Evolutionary conservation across 2,888 invertebrate species (phyloP).

Genomic region (Pharmacophagus antenor): DNA sequence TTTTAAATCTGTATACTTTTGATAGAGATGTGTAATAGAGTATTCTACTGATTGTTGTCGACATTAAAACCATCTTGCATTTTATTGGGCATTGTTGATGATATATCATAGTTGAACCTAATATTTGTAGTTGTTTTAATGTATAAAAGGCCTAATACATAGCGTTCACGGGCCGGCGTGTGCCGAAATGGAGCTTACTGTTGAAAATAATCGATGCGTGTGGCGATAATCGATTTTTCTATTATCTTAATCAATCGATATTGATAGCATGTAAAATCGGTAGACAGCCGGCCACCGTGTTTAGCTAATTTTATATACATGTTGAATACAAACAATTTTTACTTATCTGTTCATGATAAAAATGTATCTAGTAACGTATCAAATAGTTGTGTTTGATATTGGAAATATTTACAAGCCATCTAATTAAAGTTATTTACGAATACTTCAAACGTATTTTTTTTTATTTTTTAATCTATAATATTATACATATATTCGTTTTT

Average conservation of each 20-base stretch:
- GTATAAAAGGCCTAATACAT: constrained; percentile 12
- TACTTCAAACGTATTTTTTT: too few relatives aligned
- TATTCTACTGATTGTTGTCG: constrained; percentile 17
- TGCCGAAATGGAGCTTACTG: neutral
- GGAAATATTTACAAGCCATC: neutral
- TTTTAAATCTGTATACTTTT: constrained; percentile 21
- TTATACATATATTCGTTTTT: too few relatives aligned
- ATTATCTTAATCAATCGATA: neutral
- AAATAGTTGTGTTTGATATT: neutral
- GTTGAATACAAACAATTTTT: too few relatives aligned
- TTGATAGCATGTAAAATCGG: too few relatives aligned
- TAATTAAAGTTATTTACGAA: too few relatives aligned
- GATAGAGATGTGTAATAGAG: constrained; percentile 20
- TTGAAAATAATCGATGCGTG: neutral
- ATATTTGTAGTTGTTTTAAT: neutral
- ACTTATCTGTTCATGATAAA: neutral
- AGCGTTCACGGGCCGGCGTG: neutral
- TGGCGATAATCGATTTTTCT: neutral
- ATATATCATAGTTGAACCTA: neutral
- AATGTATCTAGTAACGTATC: neutral
- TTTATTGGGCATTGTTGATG: constrained; percentile 19
- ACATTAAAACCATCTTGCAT: constrained; percentile 6
- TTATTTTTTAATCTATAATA: too few relatives aligned
- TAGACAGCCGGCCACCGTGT: too few relatives aligned
- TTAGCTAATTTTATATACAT: neutral